Evolutionary conservation across 2,888 invertebrate species (phyloP), one percentile per base, ranked within the genome.

Genomic region (Ischnura elegans): DNA sequence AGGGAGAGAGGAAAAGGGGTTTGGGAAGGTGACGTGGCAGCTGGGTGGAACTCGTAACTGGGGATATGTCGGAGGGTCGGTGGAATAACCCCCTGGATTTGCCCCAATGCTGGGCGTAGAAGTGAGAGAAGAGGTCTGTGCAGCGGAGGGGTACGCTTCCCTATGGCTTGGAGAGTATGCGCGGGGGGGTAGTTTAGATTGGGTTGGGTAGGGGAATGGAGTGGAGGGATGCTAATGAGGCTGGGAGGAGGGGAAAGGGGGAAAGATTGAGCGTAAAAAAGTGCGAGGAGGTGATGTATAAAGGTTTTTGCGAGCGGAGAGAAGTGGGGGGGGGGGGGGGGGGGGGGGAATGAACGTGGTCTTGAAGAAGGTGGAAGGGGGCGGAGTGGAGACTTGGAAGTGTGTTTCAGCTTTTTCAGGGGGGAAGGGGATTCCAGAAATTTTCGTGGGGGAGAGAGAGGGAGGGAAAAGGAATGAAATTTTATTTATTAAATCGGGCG

Each of bases 131-230:
- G 55, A 3, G 55, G 55, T 55, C 4, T 13, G 61, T 61, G 61
- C n/a, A 61, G 61, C 19, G 61, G 61, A 61, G 25, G 21, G 13
- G 85, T 85, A 4, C 5, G 42, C 42, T 36, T 3, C 42, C 42
- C 25, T n/a, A 3, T 42, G 85, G 19, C 19, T 29, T 21, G 51
- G 51, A 51, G 85, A 42, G 43, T 42, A 25, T 16, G 16, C 16
- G 85, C 42, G 85, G 36, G 43, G 85, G 61, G 61, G 85, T 85
- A 43, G 85, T 43, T 85, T 85, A 85, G 85, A 85, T 85, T 42
- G 85, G 85, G 85, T 51, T 16, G 85, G 42, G 85, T 42, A 5
- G 43, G 85, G 85, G 85, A 42, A 21, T 19, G 3, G 84, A 42
- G 84, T 29, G 19, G 85, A 13, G 85, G 43, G 85, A 85, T 85